Conservation (phyloP, 2,888 invertebrate species). For the Chymomyza procnemis region DNA sequence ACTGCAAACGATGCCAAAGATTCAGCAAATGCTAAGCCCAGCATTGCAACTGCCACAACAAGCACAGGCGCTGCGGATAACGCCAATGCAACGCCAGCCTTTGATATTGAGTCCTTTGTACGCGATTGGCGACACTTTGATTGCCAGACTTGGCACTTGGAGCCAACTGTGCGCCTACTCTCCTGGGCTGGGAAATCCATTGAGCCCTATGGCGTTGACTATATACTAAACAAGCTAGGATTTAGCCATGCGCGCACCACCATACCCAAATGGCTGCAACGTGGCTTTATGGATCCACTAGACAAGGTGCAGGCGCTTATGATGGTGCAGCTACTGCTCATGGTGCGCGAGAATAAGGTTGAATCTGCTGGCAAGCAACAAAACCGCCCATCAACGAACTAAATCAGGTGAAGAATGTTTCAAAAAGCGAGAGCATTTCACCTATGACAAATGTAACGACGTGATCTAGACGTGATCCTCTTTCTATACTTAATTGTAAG, state of each 20-base stretch:
- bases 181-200: conserved; percentile 97
- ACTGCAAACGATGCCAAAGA: conserved; percentile 10
- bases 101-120: conserved; percentile 83
- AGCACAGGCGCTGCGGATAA: conserved; percentile 5
- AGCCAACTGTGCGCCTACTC: conserved; percentile 91
- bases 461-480: not conserved
- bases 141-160: conserved; percentile 97
- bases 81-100: conserved; percentile 33
- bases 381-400: conserved; percentile 52
- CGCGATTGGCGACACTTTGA: conserved; percentile 94
- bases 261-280: conserved; percentile 99
- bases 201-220: conserved; percentile 98
- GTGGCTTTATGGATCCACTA: conserved; percentile 98
- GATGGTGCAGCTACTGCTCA: conserved; percentile 84
- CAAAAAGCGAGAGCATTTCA: conserved; percentile 18
- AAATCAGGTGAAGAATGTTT: conserved; percentile 3
- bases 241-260: conserved; percentile 98
- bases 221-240: conserved; percentile 97
- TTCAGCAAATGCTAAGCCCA: conserved; percentile 8
- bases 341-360: conserved; percentile 80
- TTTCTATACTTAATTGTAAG: not conserved
- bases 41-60: conserved; percentile 9
- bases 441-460: conserved; percentile 49
- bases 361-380: conserved; percentile 52
- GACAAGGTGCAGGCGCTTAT: conserved; percentile 93